Evolutionary conservation across 2,113 vertebrate species (phyloP).

Genomic region (Ctenomys sociabilis): DNA sequence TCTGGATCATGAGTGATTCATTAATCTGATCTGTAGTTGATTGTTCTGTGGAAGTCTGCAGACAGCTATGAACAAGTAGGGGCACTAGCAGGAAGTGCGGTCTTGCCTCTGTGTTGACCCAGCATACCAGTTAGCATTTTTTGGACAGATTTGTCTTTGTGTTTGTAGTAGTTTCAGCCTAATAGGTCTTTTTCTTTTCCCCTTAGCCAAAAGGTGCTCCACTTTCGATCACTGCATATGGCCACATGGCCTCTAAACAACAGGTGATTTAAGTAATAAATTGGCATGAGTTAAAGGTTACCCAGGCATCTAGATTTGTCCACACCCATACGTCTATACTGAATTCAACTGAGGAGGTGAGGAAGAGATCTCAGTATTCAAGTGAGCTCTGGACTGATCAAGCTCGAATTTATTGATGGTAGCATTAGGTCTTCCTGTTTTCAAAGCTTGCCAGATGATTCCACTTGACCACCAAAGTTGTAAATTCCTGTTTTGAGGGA

Average conservation of each 20-base stretch:
- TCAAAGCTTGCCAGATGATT: not conserved
- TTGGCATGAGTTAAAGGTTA: not conserved
- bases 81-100: not conserved
- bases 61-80: not conserved
- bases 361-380: not conserved
- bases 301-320: not conserved
- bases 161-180: not conserved
- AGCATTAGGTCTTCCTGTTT: not conserved
- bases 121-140: not conserved
- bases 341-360: not conserved
- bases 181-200: not conserved
- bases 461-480: not conserved
- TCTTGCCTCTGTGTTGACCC: not conserved
- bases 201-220: not conserved
- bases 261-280: not conserved
- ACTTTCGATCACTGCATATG: not conserved
- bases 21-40: not conserved
- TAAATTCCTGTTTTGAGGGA: not conserved
- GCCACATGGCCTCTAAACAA: not conserved
- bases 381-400: not conserved
- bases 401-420: not conserved
- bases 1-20: constrained; percentile 1
- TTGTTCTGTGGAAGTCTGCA: not conserved
- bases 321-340: not conserved
- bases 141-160: not conserved